A percentile compares a stretch with the other conserved stretches of the same genome.
phyloP scores from a whole-genome alignment of 2,797 vertebrate genomes.

The Falco cherrug region DNA sequence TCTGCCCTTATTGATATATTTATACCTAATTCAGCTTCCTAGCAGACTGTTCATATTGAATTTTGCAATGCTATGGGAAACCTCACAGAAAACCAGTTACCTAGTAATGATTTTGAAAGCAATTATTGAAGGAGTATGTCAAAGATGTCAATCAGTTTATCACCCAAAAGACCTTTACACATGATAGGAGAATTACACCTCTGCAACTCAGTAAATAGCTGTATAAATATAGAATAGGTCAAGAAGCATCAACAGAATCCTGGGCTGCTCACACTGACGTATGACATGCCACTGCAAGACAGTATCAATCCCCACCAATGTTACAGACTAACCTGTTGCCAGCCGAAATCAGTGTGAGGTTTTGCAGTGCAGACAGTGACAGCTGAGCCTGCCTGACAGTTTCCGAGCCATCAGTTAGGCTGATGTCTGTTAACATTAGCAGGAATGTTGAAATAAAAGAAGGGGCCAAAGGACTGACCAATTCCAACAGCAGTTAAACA shows the following conservation, averaged over 20 bases:
- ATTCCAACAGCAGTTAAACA: background rate
- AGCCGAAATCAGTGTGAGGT: rapidly evolving
- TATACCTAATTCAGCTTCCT: background rate
- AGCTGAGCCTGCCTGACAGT: background rate
- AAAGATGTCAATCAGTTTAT: background rate
- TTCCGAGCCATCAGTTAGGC: background rate
- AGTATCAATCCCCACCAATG: rapidly evolving
- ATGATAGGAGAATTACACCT: background rate
- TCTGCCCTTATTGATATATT: background rate
- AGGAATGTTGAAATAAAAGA: background rate
- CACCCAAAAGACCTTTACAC: background rate
- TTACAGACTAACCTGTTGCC: background rate
- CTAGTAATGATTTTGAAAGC: background rate
- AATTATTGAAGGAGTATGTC: background rate
- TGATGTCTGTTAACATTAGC: rapidly evolving
- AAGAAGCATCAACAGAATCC: background rate
- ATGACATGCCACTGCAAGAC: rapidly evolving
- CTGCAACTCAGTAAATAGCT: conserved; percentile 21
- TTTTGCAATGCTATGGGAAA: background rate
- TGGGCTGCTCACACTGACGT: background rate
- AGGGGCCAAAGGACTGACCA: background rate
- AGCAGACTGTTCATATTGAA: background rate
- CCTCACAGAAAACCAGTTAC: background rate
- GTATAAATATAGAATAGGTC: background rate
- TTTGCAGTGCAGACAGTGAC: rapidly evolving